Percentiles rank a stretch among this genome's conserved stretches.
Evolutionary conservation across 2,797 vertebrate genomes (phyloP).

Genomic region (Pipistrellus kuhlii): DNA sequence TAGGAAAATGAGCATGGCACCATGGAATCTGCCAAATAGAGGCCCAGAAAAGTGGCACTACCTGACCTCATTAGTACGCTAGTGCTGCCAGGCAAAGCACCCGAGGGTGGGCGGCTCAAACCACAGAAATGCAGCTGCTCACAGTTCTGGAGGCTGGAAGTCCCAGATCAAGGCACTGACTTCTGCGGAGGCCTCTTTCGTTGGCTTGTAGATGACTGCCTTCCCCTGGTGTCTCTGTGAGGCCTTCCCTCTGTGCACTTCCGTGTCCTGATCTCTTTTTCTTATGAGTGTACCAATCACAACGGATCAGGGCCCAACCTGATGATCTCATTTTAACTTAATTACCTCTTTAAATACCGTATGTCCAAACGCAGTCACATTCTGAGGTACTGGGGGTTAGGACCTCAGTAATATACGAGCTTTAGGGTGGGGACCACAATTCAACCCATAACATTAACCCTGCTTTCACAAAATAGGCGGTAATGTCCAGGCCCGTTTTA

Average conservation of each 20-base stretch:
- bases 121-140: not conserved
- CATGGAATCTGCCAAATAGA: not conserved
- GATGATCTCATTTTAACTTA: conserved; percentile 15
- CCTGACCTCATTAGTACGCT: not conserved
- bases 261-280: not conserved
- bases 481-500: not conserved
- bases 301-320: not conserved
- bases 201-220: not conserved
- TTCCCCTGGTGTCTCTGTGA: not conserved
- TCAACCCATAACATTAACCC: not conserved
- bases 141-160: not conserved
- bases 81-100: not conserved
- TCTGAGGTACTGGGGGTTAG: not conserved
- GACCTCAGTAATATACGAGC: not conserved
- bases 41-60: not conserved
- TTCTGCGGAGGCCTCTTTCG: not conserved
- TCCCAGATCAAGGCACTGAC: not conserved
- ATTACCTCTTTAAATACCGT: not conserved
- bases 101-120: not conserved
- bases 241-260: not conserved
- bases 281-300: not conserved
- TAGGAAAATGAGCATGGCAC: conserved; percentile 3
- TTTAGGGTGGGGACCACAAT: not conserved
- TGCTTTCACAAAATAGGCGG: not conserved
- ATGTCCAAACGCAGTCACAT: not conserved